phyloP scores from a whole-genome alignment of 2,888 invertebrate species.

The Xylota segnis region DNA sequence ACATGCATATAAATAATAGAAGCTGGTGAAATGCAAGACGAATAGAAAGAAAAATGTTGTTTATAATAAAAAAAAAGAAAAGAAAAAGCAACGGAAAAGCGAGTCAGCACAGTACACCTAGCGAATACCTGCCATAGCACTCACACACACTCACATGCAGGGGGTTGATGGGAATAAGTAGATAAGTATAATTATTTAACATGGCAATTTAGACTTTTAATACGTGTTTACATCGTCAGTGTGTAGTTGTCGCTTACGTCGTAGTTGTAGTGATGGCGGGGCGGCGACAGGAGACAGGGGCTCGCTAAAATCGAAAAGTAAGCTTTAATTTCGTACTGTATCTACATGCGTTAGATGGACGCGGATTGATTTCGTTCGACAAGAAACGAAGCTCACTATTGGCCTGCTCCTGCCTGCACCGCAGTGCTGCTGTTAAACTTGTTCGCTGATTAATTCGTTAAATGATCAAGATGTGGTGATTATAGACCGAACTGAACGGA shows the following conservation, averaged over 20 bases:
- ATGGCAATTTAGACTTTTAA: conserved; percentile 70
- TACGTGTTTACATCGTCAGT: conserved; percentile 65
- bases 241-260: conserved; percentile 40
- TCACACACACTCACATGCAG: conserved; percentile 15
- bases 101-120: conserved; percentile 28
- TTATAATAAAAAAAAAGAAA: conserved; percentile 26
- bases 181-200: conserved; percentile 73
- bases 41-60: conserved; percentile 25
- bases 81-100: conserved; percentile 45
- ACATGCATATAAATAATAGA: conserved; percentile 60
- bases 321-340: conserved; percentile 25
- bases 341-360: not conserved
- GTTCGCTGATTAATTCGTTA: not conserved
- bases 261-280: not conserved
- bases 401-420: no score
- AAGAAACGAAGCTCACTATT: not conserved
- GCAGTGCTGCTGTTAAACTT: not conserved
- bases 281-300: not conserved
- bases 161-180: conserved; percentile 57
- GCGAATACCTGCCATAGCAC: not conserved
- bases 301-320: conserved; percentile 31
- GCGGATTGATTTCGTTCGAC: conserved; percentile 41
- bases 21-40: conserved; percentile 57
- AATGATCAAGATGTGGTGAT: conserved; percentile 9
- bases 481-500: not conserved